Conservation (phyloP, 2,113 vertebrate species). For the Anguilla japonica region DNA sequence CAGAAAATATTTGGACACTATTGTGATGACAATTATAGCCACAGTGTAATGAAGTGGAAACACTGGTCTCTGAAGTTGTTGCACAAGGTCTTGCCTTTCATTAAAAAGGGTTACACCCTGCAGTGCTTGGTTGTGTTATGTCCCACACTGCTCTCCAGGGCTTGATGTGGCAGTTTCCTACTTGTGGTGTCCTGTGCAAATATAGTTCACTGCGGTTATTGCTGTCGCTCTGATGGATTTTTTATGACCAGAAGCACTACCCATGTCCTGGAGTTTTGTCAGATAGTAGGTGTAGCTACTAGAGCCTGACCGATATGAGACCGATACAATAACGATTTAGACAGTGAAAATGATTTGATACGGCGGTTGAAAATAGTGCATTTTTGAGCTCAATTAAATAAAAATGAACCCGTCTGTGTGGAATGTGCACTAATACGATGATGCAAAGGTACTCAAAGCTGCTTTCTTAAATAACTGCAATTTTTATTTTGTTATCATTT, state of each 20-base stretch:
- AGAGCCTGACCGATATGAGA: too few relatives aligned
- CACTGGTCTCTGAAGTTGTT: background rate
- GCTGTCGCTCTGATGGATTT: background rate
- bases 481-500: too few relatives aligned
- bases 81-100: background rate
- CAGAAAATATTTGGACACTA: background rate
- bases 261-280: background rate
- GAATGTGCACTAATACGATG: too few relatives aligned
- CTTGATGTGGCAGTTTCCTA: background rate
- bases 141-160: background rate
- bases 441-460: too few relatives aligned
- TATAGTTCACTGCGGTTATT: background rate
- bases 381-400: too few relatives aligned
- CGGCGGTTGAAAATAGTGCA: too few relatives aligned
- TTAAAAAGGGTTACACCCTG: background rate
- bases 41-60: background rate
- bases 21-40: background rate
- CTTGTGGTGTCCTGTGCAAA: background rate
- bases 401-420: too few relatives aligned
- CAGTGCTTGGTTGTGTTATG: background rate
- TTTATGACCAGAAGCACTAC: background rate
- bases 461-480: too few relatives aligned
- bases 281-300: background rate
- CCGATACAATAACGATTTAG: too few relatives aligned
- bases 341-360: too few relatives aligned